Conservation (phyloP, 2,113 vertebrate genomes). For the Speoplatyrhinus poulsoni region DNA sequence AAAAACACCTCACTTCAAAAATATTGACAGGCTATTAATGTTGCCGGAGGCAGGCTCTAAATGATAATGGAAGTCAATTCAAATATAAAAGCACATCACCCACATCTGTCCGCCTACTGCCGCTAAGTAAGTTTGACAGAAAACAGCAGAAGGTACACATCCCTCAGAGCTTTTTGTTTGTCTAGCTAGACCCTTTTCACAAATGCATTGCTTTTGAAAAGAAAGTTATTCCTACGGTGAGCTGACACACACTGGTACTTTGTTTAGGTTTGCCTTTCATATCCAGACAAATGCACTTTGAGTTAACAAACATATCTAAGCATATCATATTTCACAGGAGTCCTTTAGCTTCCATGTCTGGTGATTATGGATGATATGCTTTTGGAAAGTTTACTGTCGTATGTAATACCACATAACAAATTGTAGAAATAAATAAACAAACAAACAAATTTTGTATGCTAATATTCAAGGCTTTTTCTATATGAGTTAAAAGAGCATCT, state of each 20-base stretch:
- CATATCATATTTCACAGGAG: not conserved
- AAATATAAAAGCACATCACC: constrained; percentile 18
- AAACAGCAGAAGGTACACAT: not conserved
- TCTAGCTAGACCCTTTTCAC: constrained; percentile 3
- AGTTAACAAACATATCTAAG: not conserved
- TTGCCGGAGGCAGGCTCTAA: constrained; percentile 15
- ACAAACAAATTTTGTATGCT: constrained; percentile 4
- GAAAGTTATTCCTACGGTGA: too few relatives aligned
- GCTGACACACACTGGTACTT: not conserved
- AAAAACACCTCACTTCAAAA: constrained; percentile 11
- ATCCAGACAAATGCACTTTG: not conserved
- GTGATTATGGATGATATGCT: not conserved
- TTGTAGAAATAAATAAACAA: not conserved
- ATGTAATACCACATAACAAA: not conserved
- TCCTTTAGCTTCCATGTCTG: not conserved
- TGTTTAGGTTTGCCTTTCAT: not conserved
- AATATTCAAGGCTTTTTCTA: constrained; percentile 5
- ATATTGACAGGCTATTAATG: constrained; percentile 41
- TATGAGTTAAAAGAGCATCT: constrained; percentile 7
- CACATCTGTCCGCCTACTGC: constrained; percentile 6
- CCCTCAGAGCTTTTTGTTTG: not conserved
- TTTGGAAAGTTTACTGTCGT: not conserved
- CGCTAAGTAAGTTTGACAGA: constrained; percentile 13
- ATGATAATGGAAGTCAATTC: constrained; percentile 3
- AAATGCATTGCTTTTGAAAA: too few relatives aligned